These are phyloP conservation scores for Sakesphorus luctuosus DNA, from an alignment of 2,113 vertebrate species.

Conservation along the genomic window DNA sequence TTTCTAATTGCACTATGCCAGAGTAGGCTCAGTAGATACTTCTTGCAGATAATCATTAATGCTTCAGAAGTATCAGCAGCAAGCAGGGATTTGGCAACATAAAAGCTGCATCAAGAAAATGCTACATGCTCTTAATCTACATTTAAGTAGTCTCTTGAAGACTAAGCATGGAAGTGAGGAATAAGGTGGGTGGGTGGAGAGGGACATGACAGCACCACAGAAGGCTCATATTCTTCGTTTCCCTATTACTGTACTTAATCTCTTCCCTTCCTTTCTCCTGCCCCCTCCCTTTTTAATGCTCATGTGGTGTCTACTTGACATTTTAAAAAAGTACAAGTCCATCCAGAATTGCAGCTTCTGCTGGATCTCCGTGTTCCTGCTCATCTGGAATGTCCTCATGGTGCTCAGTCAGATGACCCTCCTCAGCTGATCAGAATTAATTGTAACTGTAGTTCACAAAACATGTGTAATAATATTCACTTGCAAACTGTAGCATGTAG, in stretches of 20 bases:
- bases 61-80: background rate
- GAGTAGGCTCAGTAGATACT: background rate
- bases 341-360: background rate
- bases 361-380: background rate
- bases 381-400: background rate
- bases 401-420: background rate
- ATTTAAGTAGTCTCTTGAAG: background rate
- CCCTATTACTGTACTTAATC: background rate
- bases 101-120: background rate
- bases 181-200: background rate
- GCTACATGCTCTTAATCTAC: background rate
- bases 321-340: background rate
- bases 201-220: background rate
- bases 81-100: background rate
- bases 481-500: background rate
- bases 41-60: conserved; percentile 41
- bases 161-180: background rate
- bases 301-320: background rate
- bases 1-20: conserved; percentile 53
- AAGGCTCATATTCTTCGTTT: conserved; percentile 33
- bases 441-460: background rate
- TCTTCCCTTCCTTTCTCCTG: background rate
- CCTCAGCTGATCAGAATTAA: background rate
- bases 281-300: background rate
- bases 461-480: background rate